phyloP scores from a whole-genome alignment of 2,113 vertebrate genomes.

The Smithornis capensis region DNA sequence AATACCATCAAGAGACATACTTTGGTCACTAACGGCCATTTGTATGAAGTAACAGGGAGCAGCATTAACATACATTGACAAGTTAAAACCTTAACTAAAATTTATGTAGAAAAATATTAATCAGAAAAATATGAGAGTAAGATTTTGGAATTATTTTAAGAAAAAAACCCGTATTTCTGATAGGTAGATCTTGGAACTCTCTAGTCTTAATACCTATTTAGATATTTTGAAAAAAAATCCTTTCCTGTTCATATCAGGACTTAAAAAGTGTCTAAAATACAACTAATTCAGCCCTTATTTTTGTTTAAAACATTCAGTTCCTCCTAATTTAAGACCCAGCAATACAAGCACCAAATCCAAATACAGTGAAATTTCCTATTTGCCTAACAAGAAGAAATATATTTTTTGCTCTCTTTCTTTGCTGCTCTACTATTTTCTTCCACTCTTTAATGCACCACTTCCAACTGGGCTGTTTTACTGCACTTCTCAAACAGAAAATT shows the following conservation, averaged over 20 bases:
- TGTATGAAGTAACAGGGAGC: background rate
- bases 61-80: background rate
- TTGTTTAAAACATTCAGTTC: background rate
- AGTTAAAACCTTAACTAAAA: background rate
- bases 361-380: background rate
- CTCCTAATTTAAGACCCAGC: background rate
- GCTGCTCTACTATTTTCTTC: background rate
- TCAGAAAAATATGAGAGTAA: background rate
- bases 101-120: background rate
- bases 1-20: background rate
- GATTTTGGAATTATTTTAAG: background rate
- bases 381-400: background rate
- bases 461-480: conserved; percentile 10
- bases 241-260: background rate
- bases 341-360: background rate
- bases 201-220: background rate
- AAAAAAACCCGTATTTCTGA: background rate
- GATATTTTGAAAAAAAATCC: background rate
- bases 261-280: background rate
- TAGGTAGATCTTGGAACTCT: background rate
- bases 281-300: conserved; percentile 6
- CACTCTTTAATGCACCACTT: background rate
- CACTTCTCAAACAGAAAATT: conserved; percentile 41
- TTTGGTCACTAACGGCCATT: background rate
- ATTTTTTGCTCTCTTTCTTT: background rate